phyloP scores from a whole-genome alignment of 1,140 invertebrate genomes.

The Galleria mellonella region DNA sequence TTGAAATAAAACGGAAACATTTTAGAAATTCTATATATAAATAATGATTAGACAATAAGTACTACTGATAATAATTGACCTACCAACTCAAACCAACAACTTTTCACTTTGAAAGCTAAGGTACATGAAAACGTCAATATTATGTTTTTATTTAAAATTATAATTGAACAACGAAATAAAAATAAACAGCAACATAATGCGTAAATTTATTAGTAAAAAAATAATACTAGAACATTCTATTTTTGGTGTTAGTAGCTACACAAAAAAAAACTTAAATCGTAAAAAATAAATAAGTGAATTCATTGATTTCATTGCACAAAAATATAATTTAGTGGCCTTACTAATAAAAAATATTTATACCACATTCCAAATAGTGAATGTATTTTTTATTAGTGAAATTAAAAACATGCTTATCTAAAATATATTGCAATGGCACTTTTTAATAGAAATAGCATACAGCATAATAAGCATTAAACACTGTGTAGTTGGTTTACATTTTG shows the following conservation, averaged over 20 bases:
- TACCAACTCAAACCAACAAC: too few relatives aligned
- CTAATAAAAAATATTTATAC: neutral
- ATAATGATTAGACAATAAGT: too few relatives aligned
- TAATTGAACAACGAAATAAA: conserved; percentile 7
- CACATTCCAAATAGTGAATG: neutral
- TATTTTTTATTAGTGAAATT: neutral
- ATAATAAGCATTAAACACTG: conserved; percentile 50
- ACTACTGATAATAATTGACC: too few relatives aligned
- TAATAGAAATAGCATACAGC: conserved; percentile 44
- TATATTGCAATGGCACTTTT: conserved; percentile 48
- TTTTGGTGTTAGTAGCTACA: conserved; percentile 71
- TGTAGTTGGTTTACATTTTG: conserved; percentile 20
- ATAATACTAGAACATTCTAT: conserved; percentile 52
- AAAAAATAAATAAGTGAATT: conserved; percentile 59
- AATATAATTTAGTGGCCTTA: conserved; percentile 12
- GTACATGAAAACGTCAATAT: too few relatives aligned
- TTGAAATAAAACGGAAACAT: neutral
- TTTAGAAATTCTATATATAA: too few relatives aligned
- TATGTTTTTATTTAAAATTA: neutral
- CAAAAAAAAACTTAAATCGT: conserved; percentile 42
- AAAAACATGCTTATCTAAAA: neutral
- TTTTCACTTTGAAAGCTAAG: too few relatives aligned
- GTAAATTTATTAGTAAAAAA: conserved; percentile 37
- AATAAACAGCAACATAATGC: conserved; percentile 23
- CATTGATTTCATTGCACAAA: conserved; percentile 48